Base-by-base conservation (phyloP, 2,888 invertebrate genomes). In the Smittia aterrima region DNA sequence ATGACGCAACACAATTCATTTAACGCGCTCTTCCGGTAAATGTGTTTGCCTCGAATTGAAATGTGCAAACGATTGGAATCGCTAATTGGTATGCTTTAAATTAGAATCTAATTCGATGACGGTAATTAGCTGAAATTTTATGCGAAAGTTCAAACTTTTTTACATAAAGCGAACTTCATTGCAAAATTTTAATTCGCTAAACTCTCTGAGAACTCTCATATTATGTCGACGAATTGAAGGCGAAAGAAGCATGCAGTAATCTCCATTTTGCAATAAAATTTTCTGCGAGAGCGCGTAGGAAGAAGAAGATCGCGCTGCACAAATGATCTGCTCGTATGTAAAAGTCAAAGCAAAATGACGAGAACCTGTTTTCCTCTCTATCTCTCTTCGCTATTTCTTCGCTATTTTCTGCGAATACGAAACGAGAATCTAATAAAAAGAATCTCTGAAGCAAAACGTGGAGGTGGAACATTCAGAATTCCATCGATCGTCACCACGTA, bases 311-410 rank as follows among this genome's bases (percentile, higher is more conserved):
- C 16, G 20, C 25, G 62, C 40, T 72, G 72, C 72, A 72, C 58
- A 72, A 72, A 72, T 72, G 72, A 72, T 72, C 62, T 32, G 27
- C 54, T 72, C 40, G 70, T 54, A 54, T 27, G 22, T 24, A 13
- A 41, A 25, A 47, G 24, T 53, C 47, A 71, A 71, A 24, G 47
- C 54, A 72, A 72, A 72, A 62, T 62, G 72, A 72, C 72, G 72
- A 62, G 64, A 72, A 72, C 72, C 72, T 40, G 72, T 72, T 72
- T 72, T 54, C 16, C 16, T 24, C 25, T 13, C 72, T 70, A 53
- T 7, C 13, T 53, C 13, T 16, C 13, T 16, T 11, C 53, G n/a
- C 53, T 58, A 58, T 58, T 47, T 47, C 24, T 20, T 58, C 24
- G 47, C 47, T 47, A 47, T 58, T 22, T 64, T 64, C 64, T 64